A percentile compares a stretch with the other conserved stretches of the same genome.
phyloP scores from a whole-genome alignment of 2,113 vertebrate species.

The Sceloporus undulatus region DNA sequence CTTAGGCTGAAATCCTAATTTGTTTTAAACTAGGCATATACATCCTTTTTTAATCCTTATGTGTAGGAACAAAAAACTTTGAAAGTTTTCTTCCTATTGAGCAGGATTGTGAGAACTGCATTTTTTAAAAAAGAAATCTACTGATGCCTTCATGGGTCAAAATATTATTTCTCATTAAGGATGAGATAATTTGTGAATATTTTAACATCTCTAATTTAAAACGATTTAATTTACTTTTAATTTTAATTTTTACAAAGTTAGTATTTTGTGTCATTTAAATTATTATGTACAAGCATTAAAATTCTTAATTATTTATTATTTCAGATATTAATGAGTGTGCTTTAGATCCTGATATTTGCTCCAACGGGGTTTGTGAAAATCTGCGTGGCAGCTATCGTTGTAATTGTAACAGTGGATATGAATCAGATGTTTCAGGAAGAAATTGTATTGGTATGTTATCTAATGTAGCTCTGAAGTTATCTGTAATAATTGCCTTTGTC shows the following conservation, averaged over 20 bases:
- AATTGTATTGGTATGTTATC: constrained; percentile 79
- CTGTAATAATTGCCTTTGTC: not conserved
- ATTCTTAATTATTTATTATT: constrained; percentile 35
- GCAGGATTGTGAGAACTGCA: no score
- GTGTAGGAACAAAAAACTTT: no score
- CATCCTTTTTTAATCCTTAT: not conserved
- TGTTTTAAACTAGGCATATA: not conserved
- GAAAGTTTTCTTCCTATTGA: no score
- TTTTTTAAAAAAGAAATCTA: no score
- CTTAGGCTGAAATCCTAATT: not conserved
- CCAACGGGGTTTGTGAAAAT: constrained; percentile 84
- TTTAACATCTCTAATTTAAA: not conserved
- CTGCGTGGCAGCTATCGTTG: constrained; percentile 80
- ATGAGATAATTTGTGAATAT: no score
- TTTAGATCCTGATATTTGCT: constrained; percentile 82
- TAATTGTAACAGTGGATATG: constrained; percentile 82
- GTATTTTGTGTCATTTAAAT: not conserved
- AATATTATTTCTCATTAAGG: no score
- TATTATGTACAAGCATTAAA: not conserved
- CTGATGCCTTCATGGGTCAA: no score
- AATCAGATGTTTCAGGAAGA: constrained; percentile 76
- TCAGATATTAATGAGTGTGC: constrained; percentile 86
- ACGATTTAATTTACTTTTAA: not conserved
- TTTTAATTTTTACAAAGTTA: not conserved
- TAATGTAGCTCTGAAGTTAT: not conserved